phyloP scores from a whole-genome alignment of 2,888 invertebrate genomes.

The Craniophora ligustri region DNA sequence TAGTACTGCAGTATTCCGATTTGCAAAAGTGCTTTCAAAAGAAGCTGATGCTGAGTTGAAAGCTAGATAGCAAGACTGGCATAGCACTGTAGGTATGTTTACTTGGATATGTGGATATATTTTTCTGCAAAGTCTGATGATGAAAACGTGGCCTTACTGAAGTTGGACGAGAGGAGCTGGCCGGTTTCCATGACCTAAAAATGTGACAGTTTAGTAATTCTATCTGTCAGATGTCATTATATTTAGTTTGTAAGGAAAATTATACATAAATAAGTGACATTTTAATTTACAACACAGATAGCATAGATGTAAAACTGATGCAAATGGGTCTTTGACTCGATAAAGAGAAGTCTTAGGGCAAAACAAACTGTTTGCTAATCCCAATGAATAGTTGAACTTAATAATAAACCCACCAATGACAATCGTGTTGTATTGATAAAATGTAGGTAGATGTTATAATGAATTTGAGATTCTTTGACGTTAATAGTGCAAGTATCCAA shows the following conservation, averaged over 20 bases:
- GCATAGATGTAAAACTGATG: background rate
- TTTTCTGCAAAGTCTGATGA: no score
- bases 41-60: background rate
- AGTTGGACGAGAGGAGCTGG: background rate
- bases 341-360: background rate
- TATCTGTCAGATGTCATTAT: background rate
- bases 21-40: background rate
- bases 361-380: constrained; percentile 7
- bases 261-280: background rate
- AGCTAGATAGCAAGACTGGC: background rate
- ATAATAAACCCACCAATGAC: constrained; percentile 51
- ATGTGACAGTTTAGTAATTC: background rate
- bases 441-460: constrained; percentile 32
- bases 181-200: background rate
- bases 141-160: background rate
- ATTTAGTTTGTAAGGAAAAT: no score
- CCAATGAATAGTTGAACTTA: constrained; percentile 41
- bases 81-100: background rate
- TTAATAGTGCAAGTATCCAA: background rate
- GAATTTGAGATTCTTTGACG: constrained; percentile 10
- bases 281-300: background rate
- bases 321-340: background rate
- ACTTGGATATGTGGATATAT: no score
- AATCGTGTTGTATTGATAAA: constrained; percentile 35
- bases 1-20: background rate